These are phyloP conservation scores for Chrysogorgia sp. DNA, from an alignment of 92 coral and sea anemone genomes.

Conservation along the genomic window DNA sequence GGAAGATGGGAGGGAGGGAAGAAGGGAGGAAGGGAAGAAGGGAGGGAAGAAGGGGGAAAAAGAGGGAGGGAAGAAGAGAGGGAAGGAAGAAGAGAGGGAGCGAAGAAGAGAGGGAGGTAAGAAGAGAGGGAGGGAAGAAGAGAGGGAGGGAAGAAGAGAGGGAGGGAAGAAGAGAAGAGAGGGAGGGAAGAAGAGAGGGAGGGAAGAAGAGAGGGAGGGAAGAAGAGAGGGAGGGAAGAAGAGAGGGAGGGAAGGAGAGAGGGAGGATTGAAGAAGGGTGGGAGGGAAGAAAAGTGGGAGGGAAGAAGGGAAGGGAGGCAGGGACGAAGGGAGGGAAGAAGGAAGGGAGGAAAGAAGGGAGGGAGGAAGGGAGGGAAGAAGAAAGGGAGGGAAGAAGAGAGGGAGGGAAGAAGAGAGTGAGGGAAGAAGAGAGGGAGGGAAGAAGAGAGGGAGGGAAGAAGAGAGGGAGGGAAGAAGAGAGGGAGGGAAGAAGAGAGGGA, in stretches of 20 bases:
- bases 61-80: too few species aligned
- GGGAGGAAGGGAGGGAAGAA: slow-evolving; percentile 12
- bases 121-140: too few species aligned
- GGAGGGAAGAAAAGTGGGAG: not conserved
- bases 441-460: not conserved
- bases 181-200: slow-evolving; percentile 12
- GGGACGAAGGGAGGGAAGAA: slow-evolving; percentile 6
- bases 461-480: not conserved
- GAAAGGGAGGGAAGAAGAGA: slow-evolving; percentile 3
- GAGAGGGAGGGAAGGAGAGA: not conserved
- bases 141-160: not conserved
- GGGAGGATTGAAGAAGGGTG: not conserved
- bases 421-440: slow-evolving; percentile 8
- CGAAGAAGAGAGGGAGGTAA: too few species aligned
- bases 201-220: not conserved
- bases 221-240: not conserved
- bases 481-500: not conserved
- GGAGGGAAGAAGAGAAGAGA: not conserved
- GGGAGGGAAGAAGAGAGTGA: not conserved
- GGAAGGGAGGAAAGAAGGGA: slow-evolving; percentile 10
- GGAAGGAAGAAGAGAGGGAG: too few species aligned
- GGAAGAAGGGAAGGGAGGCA: slow-evolving; percentile 3
- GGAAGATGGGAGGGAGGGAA: too few species aligned
- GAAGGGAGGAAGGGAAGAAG: too few species aligned
- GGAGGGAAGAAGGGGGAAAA: too few species aligned